These are phyloP conservation scores for Hipparchia sbordonii DNA, from an alignment of 2,888 invertebrate genomes.

Conservation along the genomic window DNA sequence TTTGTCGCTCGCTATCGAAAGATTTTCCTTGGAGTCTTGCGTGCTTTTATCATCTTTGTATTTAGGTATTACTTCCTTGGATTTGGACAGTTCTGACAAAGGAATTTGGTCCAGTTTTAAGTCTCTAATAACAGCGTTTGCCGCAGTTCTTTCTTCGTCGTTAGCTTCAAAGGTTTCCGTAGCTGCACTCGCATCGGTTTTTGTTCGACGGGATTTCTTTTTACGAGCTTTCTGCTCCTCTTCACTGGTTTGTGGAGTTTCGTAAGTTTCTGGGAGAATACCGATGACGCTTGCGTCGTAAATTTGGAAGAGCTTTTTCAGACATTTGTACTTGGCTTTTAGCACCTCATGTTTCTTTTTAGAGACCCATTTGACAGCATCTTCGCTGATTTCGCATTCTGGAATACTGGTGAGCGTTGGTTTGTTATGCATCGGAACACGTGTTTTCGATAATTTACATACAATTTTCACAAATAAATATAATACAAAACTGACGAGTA, in stretches of 20 bases:
- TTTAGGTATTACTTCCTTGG: slow-evolving; percentile 40
- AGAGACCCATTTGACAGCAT: slow-evolving; percentile 63
- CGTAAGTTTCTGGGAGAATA: slow-evolving; percentile 56
- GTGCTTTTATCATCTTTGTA: slow-evolving; percentile 44
- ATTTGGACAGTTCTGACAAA: slow-evolving; percentile 49
- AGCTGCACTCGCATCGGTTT: slow-evolving; percentile 65
- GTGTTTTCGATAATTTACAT: slow-evolving; percentile 45
- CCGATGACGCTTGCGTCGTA: slow-evolving; percentile 73
- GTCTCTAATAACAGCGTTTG: slow-evolving; percentile 55
- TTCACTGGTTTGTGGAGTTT: slow-evolving; percentile 27
- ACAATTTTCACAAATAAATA: slow-evolving; percentile 62
- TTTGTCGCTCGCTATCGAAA: slow-evolving; percentile 43
- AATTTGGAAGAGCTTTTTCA: slow-evolving; percentile 74
- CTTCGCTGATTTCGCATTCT: slow-evolving; percentile 59
- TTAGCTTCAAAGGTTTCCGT: slow-evolving; percentile 54
- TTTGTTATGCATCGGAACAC: slow-evolving; percentile 52
- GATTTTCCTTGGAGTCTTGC: slow-evolving; percentile 49
- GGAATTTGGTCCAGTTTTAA: slow-evolving; percentile 53
- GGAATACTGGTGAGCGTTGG: slow-evolving; percentile 60
- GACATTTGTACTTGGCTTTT: slow-evolving; percentile 75
- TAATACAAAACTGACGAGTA: slow-evolving; percentile 58
- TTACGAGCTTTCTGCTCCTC: slow-evolving; percentile 40
- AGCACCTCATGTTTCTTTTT: slow-evolving; percentile 75
- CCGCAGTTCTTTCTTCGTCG: slow-evolving; percentile 45
- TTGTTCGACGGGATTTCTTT: slow-evolving; percentile 64